Conservation (phyloP, 2,888 invertebrate species). For the Platerodrilus igneus region DNA sequence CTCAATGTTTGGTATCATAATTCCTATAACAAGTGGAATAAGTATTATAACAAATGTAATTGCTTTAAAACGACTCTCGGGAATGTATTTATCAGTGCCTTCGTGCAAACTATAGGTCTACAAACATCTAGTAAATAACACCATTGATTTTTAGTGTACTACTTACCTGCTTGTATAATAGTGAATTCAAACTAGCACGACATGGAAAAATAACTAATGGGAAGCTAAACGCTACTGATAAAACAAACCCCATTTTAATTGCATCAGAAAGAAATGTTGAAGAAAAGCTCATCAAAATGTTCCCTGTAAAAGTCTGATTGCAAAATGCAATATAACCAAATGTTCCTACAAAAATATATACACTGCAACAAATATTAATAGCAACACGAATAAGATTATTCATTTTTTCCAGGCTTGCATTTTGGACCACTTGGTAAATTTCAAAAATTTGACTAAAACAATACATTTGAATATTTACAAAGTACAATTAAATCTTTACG, state of each 20-base stretch:
- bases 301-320: slow-evolving; percentile 73
- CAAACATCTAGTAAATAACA: slow-evolving; percentile 16
- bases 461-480: slow-evolving; percentile 12
- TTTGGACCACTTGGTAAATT: slow-evolving; percentile 85
- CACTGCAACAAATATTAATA: slow-evolving; percentile 83
- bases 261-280: slow-evolving; percentile 78
- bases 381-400: slow-evolving; percentile 83
- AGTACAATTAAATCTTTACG: slow-evolving; percentile 52
- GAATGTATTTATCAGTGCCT: slow-evolving; percentile 67
- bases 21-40: slow-evolving; percentile 71
- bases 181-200: slow-evolving; percentile 86
- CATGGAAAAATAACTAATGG: slow-evolving; percentile 97
- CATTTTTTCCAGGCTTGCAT: slow-evolving; percentile 84
- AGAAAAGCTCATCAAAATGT: slow-evolving; percentile 83
- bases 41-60: slow-evolving; percentile 78
- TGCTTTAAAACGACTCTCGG: slow-evolving; percentile 74
- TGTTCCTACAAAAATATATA: slow-evolving; percentile 87
- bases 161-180: slow-evolving; percentile 77
- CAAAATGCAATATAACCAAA: slow-evolving; percentile 86
- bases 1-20: slow-evolving; percentile 90
- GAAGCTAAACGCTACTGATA: slow-evolving; percentile 94
- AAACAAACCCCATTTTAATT: slow-evolving; percentile 90
- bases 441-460: slow-evolving; percentile 84
- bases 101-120: slow-evolving; percentile 65
- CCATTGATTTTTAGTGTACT: slow-evolving; percentile 8